phyloP scores from a whole-genome alignment of 1,140 invertebrate genomes.

The Drosophila bocki region DNA sequence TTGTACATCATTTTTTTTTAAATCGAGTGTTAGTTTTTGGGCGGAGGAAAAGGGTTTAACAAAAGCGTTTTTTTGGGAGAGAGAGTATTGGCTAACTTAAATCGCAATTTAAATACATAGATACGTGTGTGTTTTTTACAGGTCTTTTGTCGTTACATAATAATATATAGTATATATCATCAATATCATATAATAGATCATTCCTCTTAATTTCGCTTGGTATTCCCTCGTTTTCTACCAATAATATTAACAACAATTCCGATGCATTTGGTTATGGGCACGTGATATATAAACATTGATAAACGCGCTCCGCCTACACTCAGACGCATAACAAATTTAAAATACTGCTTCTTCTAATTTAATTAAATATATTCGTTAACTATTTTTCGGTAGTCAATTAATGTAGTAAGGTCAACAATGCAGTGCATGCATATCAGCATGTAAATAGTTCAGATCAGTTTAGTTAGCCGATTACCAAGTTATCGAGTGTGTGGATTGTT shows the following conservation, averaged over 20 bases:
- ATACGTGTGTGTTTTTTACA: constrained; percentile 62
- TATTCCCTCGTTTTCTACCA: constrained; percentile 48
- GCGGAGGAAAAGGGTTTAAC: constrained; percentile 53
- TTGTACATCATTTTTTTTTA: constrained; percentile 1
- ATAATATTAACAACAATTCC: constrained; percentile 79
- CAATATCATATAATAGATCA: constrained; percentile 58
- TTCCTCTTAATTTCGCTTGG: constrained; percentile 22
- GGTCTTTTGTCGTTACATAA: constrained; percentile 73
- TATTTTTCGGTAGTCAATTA: constrained; percentile 64
- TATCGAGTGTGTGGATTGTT: constrained; percentile 66
- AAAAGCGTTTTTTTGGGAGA: constrained; percentile 46
- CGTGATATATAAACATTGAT: constrained; percentile 63
- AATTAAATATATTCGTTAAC: constrained; percentile 64
- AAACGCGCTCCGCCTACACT: constrained; percentile 55
- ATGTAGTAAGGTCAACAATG: constrained; percentile 72
- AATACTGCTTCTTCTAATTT: constrained; percentile 67
- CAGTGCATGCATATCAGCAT: constrained; percentile 35
- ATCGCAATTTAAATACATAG: constrained; percentile 69
- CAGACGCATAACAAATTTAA: constrained; percentile 71
- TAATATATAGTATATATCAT: constrained; percentile 22
- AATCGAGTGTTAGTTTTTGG: constrained; percentile 12
- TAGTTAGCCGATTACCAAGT: constrained; percentile 51
- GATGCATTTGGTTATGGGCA: constrained; percentile 63
- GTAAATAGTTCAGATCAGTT: constrained; percentile 52
- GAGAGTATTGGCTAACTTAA: constrained; percentile 70